Base-by-base conservation (phyloP, 2,797 vertebrate genomes). In the Periophthalmus magnuspinnatus region DNA sequence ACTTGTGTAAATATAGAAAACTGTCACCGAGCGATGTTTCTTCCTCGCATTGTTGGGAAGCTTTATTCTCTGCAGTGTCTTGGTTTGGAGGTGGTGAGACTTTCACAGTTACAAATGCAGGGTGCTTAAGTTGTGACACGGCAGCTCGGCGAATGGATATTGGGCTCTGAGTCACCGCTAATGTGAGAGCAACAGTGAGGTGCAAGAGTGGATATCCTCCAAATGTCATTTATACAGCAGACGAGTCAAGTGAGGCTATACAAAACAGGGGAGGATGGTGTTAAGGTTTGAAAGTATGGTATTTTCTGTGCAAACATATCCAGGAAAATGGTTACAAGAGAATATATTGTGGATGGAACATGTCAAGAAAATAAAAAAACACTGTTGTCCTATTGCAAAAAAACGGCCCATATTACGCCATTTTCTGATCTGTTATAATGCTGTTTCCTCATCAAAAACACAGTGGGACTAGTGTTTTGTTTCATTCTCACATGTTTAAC, bases 1-100 rank as follows among this genome's bases (percentile, higher is more conserved):
- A 69, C 60, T 70, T 52, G 52, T 71, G 32, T 7, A 65, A 68
- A 75, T 77, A 75, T 47, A 74, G 58, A 61, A 69, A 69, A 69
- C 68, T 64, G 52, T 67, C 77, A 68, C 38, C 5, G 24, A 10
- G 56, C 65, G 72, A 50, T 5, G 61, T 80, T 74, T 75, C 69
- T 78, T 57, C 5, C 9, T n/a, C 34, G 32, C 36, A 13, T 41
- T 41, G 59, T 58, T 16, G 58, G 11, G 33, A 41, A 22, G 59
- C 59, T 22, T 28, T 8, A 10, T 19, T 47, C n/a, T 47, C 22
- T 5, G 36, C 22, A 0, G 61, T 14, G 41, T 7, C 21, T 47
- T 0, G 61, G 21, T 63, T 61, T 9, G 59, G 32, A n/a, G 62
- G 45, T 3, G 62, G 38, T 2, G 8, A 32, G 16, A 28, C 59